Evolutionary conservation across 2,888 invertebrate genomes (phyloP).

Genomic region (Lobophora halterata): DNA sequence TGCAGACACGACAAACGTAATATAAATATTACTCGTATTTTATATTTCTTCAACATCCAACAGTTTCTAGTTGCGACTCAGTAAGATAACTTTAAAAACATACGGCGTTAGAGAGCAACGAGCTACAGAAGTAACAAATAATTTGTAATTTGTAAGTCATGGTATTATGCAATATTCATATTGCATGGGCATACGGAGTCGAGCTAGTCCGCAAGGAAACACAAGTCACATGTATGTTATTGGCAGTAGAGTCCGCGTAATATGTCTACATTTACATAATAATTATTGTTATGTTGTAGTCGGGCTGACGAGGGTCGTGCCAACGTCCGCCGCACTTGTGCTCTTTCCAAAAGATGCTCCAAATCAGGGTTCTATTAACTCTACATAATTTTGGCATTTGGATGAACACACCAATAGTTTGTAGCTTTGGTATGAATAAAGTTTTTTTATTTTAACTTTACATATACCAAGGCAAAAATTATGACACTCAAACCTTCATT

Average conservation of each 20-base stretch:
- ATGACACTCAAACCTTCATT: too few species aligned
- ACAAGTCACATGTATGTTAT: conserved; percentile 28
- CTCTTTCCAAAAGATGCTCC: conserved; percentile 36
- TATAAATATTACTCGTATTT: too few species aligned
- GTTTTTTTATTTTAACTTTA: not conserved
- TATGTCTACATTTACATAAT: conserved; percentile 37
- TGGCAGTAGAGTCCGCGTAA: conserved; percentile 18
- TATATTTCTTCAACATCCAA: too few species aligned
- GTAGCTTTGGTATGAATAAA: too few species aligned
- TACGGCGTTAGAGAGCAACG: too few species aligned
- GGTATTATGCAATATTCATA: conserved; percentile 4
- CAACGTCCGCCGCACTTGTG: conserved; percentile 55
- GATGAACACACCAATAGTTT: not conserved
- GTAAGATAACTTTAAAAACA: too few species aligned
- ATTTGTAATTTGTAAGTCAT: too few species aligned
- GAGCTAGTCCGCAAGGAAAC: conserved; percentile 7
- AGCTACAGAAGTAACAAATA: too few species aligned
- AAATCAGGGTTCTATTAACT: conserved; percentile 20
- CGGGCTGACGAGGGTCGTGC: conserved; percentile 61
- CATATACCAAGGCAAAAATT: not conserved
- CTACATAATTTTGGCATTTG: conserved; percentile 15
- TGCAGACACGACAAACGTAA: too few species aligned
- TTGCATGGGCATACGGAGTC: not conserved
- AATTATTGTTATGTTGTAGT: conserved; percentile 47
- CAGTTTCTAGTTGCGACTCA: too few species aligned